Evolutionary conservation across 1,140 invertebrate species (phyloP).

Genomic region (Melipona quadrifasciata): DNA sequence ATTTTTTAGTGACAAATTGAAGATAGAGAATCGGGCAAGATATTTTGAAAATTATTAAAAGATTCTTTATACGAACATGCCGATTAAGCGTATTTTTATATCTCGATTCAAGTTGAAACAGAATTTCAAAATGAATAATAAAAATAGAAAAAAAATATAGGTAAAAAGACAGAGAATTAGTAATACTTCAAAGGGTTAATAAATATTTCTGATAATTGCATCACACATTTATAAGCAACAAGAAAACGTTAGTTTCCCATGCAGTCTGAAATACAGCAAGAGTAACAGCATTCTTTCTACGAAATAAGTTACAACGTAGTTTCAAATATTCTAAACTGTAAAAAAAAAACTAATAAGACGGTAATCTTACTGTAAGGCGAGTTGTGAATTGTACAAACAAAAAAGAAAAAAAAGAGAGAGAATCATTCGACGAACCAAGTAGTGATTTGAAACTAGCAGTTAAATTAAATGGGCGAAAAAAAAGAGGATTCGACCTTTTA

Average conservation of each 20-base stretch:
- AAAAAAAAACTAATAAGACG: conserved; percentile 21
- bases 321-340: conserved; percentile 40
- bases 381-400: conserved; percentile 48
- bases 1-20: background rate
- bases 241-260: conserved; percentile 15
- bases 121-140: background rate
- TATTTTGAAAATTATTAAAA: background rate
- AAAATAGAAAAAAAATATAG: background rate
- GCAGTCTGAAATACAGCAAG: conserved; percentile 20
- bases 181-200: conserved; percentile 32
- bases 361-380: conserved; percentile 38
- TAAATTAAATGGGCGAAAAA: conserved; percentile 23
- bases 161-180: background rate
- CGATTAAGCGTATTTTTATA: conserved; percentile 20
- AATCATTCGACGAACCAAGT: conserved; percentile 44
- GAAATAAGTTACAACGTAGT: conserved; percentile 34
- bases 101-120: background rate
- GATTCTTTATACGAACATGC: conserved; percentile 1
- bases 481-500: conserved; percentile 1
- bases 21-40: background rate
- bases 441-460: conserved; percentile 27
- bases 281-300: conserved; percentile 28
- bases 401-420: background rate
- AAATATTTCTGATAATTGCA: conserved; percentile 10
- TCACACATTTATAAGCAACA: conserved; percentile 11